Evolutionary conservation across 2,888 invertebrate species (phyloP).

Genomic region (Amaurobius ferox): DNA sequence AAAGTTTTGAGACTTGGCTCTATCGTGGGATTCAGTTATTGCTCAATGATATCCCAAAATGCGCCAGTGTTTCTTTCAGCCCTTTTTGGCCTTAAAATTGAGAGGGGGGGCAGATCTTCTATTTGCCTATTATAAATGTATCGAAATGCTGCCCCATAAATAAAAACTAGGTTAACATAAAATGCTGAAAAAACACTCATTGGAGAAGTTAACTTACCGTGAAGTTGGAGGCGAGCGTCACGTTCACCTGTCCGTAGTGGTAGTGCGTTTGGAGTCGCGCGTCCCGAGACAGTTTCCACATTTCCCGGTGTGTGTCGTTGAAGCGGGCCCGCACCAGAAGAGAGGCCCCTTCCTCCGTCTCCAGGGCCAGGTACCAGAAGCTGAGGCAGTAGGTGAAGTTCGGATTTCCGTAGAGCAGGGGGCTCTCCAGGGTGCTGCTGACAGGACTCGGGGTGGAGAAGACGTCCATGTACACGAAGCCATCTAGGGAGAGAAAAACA

Average conservation of each 20-base stretch:
- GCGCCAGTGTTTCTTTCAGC: too few relatives aligned
- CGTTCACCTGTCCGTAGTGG: slow-evolving; percentile 58
- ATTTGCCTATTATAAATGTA: too few relatives aligned
- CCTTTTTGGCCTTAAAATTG: too few relatives aligned
- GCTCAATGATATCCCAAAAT: too few relatives aligned
- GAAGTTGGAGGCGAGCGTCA: slow-evolving; percentile 52
- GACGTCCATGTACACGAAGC: slow-evolving; percentile 69
- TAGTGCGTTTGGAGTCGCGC: slow-evolving; percentile 45
- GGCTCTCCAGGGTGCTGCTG: slow-evolving; percentile 53
- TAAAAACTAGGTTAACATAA: too few relatives aligned
- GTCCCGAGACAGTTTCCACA: slow-evolving; percentile 46
- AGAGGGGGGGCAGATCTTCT: too few relatives aligned
- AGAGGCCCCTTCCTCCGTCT: slow-evolving; percentile 64
- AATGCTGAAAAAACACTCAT: too few relatives aligned
- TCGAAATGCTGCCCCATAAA: too few relatives aligned
- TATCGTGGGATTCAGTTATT: too few relatives aligned
- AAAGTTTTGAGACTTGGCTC: too few relatives aligned
- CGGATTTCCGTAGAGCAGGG: slow-evolving; percentile 44
- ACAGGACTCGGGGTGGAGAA: slow-evolving; percentile 50
- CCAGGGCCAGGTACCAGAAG: slow-evolving; percentile 64
- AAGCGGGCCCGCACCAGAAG: slow-evolving; percentile 48
- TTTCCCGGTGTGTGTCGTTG: slow-evolving; percentile 44
- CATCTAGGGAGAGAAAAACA: slow-evolving; percentile 24
- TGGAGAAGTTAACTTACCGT: slow-evolving; percentile 44
- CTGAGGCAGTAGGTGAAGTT: slow-evolving; percentile 64